A percentile compares a stretch with the other conserved stretches of the same genome.
These are phyloP conservation scores for Drusus annulatus DNA, from an alignment of 1,140 invertebrate species.

Conservation along the genomic window DNA sequence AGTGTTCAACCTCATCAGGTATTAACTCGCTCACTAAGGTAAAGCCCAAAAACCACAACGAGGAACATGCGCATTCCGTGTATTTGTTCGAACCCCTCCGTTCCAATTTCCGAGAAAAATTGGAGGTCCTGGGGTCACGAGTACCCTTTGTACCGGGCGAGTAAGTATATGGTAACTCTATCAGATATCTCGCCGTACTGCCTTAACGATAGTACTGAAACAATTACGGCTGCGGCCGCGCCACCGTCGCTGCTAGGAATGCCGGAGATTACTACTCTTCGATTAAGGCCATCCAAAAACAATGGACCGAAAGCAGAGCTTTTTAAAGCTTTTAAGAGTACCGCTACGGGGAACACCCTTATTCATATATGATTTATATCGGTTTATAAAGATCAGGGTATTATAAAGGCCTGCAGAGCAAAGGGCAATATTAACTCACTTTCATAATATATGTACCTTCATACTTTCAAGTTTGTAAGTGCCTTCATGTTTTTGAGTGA, in stretches of 20 bases:
- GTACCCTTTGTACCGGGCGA: background rate
- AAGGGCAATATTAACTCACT: too few species aligned
- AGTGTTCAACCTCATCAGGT: too few species aligned
- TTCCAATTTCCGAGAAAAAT: conserved; percentile 10
- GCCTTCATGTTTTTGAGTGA: too few species aligned
- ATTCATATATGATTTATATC: background rate
- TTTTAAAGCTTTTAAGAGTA: conserved; percentile 10
- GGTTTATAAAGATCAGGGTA: too few species aligned
- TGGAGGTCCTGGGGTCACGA: conserved; percentile 2
- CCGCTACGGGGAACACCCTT: background rate
- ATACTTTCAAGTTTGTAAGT: too few species aligned
- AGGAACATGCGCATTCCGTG: too few species aligned
- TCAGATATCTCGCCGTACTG: conserved; percentile 2
- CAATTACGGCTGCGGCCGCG: background rate
- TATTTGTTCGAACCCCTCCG: background rate
- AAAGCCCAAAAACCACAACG: too few species aligned
- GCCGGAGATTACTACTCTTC: conserved; percentile 10
- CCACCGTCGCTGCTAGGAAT: conserved; percentile 18
- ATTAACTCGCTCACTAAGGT: too few species aligned
- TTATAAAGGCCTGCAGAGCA: too few species aligned
- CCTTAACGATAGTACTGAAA: background rate
- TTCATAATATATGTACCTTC: too few species aligned
- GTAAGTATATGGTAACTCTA: conserved; percentile 11
- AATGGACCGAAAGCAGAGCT: background rate
- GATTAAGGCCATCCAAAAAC: conserved; percentile 24